These are phyloP conservation scores for Polietes domitor DNA, from an alignment of 2,888 invertebrate species.

Conservation along the genomic window DNA sequence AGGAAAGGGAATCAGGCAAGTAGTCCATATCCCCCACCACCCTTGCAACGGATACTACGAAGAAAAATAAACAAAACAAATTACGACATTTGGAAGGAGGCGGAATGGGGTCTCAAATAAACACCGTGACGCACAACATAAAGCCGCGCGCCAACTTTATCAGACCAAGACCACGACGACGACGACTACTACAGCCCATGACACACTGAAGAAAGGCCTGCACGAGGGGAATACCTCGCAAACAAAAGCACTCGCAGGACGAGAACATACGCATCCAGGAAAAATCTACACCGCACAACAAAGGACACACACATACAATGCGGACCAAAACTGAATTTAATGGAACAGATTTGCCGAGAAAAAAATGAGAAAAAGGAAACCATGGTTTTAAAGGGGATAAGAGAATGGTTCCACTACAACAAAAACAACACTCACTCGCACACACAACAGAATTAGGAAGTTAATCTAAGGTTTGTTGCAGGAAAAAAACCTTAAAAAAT, in stretches of 20 bases:
- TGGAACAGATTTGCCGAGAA: slow-evolving; percentile 47
- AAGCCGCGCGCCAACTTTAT: background rate
- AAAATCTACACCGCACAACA: slow-evolving; percentile 5
- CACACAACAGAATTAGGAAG: slow-evolving; percentile 45
- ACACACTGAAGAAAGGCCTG: background rate
- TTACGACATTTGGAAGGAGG: slow-evolving; percentile 1
- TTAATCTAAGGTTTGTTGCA: slow-evolving; percentile 47
- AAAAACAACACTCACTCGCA: slow-evolving; percentile 18
- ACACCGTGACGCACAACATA: slow-evolving; percentile 16
- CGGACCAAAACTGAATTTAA: slow-evolving; percentile 34
- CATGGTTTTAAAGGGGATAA: slow-evolving; percentile 33
- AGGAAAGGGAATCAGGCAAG: slow-evolving; percentile 12
- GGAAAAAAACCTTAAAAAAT: slow-evolving; percentile 20
- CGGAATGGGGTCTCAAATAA: background rate
- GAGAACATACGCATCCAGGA: background rate
- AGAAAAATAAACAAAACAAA: slow-evolving; percentile 26
- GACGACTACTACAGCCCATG: background rate
- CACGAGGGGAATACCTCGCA: slow-evolving; percentile 4
- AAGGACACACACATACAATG: background rate
- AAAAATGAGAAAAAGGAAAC: slow-evolving; percentile 19
- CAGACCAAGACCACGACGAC: no score
- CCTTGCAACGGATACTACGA: background rate
- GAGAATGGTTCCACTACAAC: background rate
- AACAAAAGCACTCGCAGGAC: no score
- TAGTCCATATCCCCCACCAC: slow-evolving; percentile 7